phyloP scores from a whole-genome alignment of 2,113 vertebrate species.

The Chaetodon trifascialis region DNA sequence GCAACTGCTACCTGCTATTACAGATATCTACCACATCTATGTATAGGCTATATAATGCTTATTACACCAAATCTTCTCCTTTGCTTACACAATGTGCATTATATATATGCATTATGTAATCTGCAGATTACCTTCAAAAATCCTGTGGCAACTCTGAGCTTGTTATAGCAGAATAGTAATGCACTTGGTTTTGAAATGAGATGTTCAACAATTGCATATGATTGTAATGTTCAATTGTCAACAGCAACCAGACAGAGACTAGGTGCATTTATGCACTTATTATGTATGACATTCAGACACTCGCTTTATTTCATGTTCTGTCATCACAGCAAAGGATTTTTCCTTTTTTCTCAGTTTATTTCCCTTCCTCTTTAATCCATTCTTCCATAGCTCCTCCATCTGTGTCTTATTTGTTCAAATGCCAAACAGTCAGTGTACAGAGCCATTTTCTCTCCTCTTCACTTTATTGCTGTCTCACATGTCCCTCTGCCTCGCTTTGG shows the following conservation, averaged over 20 bases:
- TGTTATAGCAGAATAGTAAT: not conserved
- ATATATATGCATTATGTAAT: too few relatives aligned
- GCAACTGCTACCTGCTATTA: too few relatives aligned
- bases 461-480: not conserved
- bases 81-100: too few relatives aligned
- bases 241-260: not conserved
- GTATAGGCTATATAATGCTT: too few relatives aligned
- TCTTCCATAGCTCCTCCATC: slow-evolving; percentile 13
- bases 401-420: slow-evolving; percentile 49
- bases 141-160: not conserved
- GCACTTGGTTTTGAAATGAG: not conserved
- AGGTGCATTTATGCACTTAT: not conserved
- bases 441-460: slow-evolving; percentile 2
- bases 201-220: not conserved
- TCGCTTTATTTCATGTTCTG: slow-evolving; percentile 7
- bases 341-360: not conserved
- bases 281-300: slow-evolving; percentile 16
- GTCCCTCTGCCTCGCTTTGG: not conserved
- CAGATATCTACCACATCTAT: too few relatives aligned
- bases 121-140: too few relatives aligned
- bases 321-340: slow-evolving; percentile 9
- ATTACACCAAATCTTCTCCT: too few relatives aligned
- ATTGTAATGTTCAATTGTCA: too few relatives aligned
- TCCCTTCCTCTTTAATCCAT: slow-evolving; percentile 3
- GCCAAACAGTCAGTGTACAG: slow-evolving; percentile 29